Percentiles rank a stretch among this genome's conserved stretches.
These are phyloP conservation scores for Ctena decussata DNA, from an alignment of 2,888 invertebrate genomes.

Conservation along the genomic window DNA sequence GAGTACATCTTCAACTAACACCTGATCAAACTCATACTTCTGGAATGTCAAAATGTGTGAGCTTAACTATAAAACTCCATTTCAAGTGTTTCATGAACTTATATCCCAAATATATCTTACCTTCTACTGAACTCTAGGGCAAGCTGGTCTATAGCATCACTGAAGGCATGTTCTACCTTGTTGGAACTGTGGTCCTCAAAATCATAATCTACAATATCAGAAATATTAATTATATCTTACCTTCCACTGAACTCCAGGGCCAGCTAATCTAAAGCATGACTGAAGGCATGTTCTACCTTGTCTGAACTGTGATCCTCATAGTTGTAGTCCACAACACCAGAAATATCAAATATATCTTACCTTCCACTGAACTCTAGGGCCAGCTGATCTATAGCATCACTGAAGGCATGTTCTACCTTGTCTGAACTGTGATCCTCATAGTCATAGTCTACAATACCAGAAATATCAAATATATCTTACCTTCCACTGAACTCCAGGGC, in stretches of 20 bases:
- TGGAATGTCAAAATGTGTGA: too few species aligned
- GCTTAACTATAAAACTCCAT: too few species aligned
- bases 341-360: slow-evolving; percentile 76
- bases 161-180: slow-evolving; percentile 85
- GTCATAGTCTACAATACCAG: slow-evolving; percentile 87
- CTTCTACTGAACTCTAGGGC: slow-evolving; percentile 88
- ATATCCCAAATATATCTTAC: too few species aligned
- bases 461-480: slow-evolving; percentile 75
- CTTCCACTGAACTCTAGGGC: slow-evolving; percentile 88
- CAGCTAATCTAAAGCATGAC: slow-evolving; percentile 88
- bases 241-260: slow-evolving; percentile 88
- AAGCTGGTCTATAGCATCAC: slow-evolving; percentile 88
- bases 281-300: slow-evolving; percentile 85
- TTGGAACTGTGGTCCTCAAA: slow-evolving; percentile 87
- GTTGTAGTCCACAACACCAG: slow-evolving; percentile 84
- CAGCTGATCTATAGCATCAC: slow-evolving; percentile 88
- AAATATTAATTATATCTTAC: slow-evolving; percentile 78
- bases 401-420: slow-evolving; percentile 85
- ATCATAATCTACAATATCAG: slow-evolving; percentile 84
- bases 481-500: slow-evolving; percentile 88
- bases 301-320: slow-evolving; percentile 86
- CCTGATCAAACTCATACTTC: too few species aligned
- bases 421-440: slow-evolving; percentile 87
- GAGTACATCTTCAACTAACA: too few species aligned
- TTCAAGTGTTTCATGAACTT: too few species aligned